phyloP scores from a whole-genome alignment of 2,888 invertebrate species.

The Cryptocheilus praepositus region DNA sequence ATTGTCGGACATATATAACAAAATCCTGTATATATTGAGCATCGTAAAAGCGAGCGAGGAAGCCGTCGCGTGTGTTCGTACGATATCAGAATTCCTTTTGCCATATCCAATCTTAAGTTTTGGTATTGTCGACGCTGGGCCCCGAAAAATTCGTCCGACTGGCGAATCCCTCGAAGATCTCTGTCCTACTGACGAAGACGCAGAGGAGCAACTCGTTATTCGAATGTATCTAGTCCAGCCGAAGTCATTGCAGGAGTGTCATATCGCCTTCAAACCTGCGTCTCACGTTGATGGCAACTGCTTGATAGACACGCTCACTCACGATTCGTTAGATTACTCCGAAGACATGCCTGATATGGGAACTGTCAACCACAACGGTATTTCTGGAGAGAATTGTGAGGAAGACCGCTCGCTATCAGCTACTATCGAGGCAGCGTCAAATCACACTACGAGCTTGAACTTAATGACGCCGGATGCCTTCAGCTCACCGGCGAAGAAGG shows the following conservation, averaged over 20 bases:
- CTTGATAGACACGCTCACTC: conserved; percentile 63
- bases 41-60: conserved; percentile 80
- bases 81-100: conserved; percentile 90
- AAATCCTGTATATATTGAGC: conserved; percentile 89
- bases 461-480: conserved; percentile 94
- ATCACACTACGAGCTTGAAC: conserved; percentile 78
- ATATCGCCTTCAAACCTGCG: conserved; percentile 79
- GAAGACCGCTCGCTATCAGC: conserved; percentile 65
- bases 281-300: conserved; percentile 56
- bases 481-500: conserved; percentile 78
- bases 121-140: conserved; percentile 88
- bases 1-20: conserved; percentile 90
- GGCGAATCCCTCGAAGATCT: conserved; percentile 77
- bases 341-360: conserved; percentile 64
- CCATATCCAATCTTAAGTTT: conserved; percentile 93
- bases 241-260: conserved; percentile 91
- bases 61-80: conserved; percentile 81
- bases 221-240: conserved; percentile 89
- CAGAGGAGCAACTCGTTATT: conserved; percentile 76
- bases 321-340: conserved; percentile 66
- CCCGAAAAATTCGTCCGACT: conserved; percentile 66
- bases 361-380: conserved; percentile 66
- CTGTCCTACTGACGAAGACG: conserved; percentile 77
- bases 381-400: conserved; percentile 65
- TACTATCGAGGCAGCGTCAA: conserved; percentile 67